A percentile compares a stretch with the other conserved stretches of the same genome.
Conservation (phyloP, 1,140 invertebrate genomes). For the Drosophila bipectinata region DNA sequence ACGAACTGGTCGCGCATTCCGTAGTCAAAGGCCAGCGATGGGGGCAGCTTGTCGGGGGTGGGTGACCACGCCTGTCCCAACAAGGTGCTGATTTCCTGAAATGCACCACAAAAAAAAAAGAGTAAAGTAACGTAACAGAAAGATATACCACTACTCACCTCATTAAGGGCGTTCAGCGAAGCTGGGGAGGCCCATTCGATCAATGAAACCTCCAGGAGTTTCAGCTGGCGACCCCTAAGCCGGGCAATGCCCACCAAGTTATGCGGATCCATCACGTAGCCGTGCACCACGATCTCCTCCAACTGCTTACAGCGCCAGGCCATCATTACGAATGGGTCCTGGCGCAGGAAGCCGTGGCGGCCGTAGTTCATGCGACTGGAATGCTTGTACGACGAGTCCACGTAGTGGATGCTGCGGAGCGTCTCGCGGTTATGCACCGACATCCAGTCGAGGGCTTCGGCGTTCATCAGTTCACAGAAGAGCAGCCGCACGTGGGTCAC, state of each 20-base stretch:
- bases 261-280: conserved; percentile 83
- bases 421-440: conserved; percentile 87
- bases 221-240: conserved; percentile 86
- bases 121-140: not conserved
- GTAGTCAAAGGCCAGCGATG: conserved; percentile 72
- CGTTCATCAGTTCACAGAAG: conserved; percentile 89
- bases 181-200: conserved; percentile 83
- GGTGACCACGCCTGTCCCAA: conserved; percentile 84
- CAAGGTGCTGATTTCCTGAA: conserved; percentile 84
- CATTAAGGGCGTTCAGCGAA: conserved; percentile 61
- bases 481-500: conserved; percentile 90
- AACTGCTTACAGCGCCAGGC: conserved; percentile 90
- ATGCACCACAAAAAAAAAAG: not conserved
- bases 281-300: conserved; percentile 87
- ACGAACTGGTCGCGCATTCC: conserved; percentile 76
- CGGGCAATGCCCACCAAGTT: conserved; percentile 89
- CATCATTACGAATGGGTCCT: conserved; percentile 90
- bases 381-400: conserved; percentile 87
- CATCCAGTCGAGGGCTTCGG: conserved; percentile 85
- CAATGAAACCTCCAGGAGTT: conserved; percentile 87
- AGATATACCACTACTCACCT: conserved; percentile 47
- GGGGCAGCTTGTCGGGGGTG: conserved; percentile 80
- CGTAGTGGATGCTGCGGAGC: conserved; percentile 88
- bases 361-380: conserved; percentile 64
- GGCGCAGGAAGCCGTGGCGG: conserved; percentile 69